These are phyloP conservation scores for Chydorus sphaericus DNA, from an alignment of 2,888 invertebrate genomes.

Conservation along the genomic window DNA sequence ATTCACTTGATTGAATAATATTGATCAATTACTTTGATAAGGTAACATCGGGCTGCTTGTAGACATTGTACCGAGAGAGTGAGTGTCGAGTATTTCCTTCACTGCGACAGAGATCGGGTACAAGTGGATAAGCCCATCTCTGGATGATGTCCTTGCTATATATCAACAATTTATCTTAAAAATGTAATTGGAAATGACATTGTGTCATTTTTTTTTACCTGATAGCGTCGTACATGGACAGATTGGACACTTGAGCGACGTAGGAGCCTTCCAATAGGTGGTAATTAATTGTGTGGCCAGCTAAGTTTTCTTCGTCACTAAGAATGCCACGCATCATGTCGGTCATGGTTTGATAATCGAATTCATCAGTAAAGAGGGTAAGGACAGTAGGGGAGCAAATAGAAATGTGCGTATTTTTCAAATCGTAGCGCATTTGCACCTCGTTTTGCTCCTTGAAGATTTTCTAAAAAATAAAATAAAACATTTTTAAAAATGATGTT, in stretches of 20 bases:
- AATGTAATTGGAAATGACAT: too few relatives aligned
- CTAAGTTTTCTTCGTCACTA: slow-evolving; percentile 82
- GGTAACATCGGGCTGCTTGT: slow-evolving; percentile 43
- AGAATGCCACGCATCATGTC: slow-evolving; percentile 84
- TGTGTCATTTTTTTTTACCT: slow-evolving; percentile 38
- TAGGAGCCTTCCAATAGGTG: slow-evolving; percentile 49
- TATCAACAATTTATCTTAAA: too few relatives aligned
- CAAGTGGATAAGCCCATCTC: slow-evolving; percentile 68
- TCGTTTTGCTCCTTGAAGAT: slow-evolving; percentile 52
- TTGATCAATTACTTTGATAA: slow-evolving; percentile 33
- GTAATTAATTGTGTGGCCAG: slow-evolving; percentile 64
- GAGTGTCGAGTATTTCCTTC: slow-evolving; percentile 39
- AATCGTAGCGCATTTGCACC: slow-evolving; percentile 58
- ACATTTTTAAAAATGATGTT: too few relatives aligned
- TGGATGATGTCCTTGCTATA: slow-evolving; percentile 68
- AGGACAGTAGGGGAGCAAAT: slow-evolving; percentile 78
- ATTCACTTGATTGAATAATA: slow-evolving; percentile 8
- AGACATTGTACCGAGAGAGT: slow-evolving; percentile 50
- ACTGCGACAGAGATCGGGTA: slow-evolving; percentile 49
- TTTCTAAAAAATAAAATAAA: slow-evolving; percentile 35
- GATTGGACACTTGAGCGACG: slow-evolving; percentile 65
- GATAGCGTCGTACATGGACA: slow-evolving; percentile 67
- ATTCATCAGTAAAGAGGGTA: slow-evolving; percentile 86
- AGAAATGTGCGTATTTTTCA: slow-evolving; percentile 71
- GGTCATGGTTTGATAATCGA: slow-evolving; percentile 85